Base-by-base conservation (phyloP, 2,888 invertebrate genomes). In the Aphodius granarius region DNA sequence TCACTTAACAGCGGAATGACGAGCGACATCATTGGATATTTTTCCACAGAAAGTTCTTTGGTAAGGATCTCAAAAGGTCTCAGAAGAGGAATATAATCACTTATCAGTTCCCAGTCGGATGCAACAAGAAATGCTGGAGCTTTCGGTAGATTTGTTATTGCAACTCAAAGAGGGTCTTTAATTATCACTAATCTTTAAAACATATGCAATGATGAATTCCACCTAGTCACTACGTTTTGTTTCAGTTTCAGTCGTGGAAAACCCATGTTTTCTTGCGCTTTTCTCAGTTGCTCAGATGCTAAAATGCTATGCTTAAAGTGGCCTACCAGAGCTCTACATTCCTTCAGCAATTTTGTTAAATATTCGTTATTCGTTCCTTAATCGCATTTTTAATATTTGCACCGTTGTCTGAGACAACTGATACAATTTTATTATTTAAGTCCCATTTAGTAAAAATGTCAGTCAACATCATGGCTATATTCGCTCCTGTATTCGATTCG, bases 301-400 rank as follows among this genome's bases (percentile, higher is more conserved):
- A 78, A 13, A 63, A 76, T 77, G 73, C 81, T 82, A 64, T 82
- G 80, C 71, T 81, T 81, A 65, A 82, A 82, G 78, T 81, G 79
- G 18, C 77, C 79, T 17, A 80, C 79, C 63, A 81, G 63, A 16
- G 71, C 4, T 17, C n/a, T 66, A 66, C 66, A 66, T 66, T 17
- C 17, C 66, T 66, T 66, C 3, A 16, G 13, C 17, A 66, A 16
- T 66, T 66, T 18, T 20, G 20, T 18, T 13, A 66, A 18, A 13
- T 13, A 20, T 66, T 66, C 66, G 13, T 78, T 43, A 1, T n/a
- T 16, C 62, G 63, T 72, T 78, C 75, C 22, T 71, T 77, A 17
- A 78, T 70, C 17, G 77, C 77, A 66, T 76, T 76, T 76, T 78
- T 78, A 6, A 77, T 73, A 70, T 76, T 78, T 6, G 75, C 21